phyloP scores from a whole-genome alignment of 2,888 invertebrate species.

The Stratiomys singularior region DNA sequence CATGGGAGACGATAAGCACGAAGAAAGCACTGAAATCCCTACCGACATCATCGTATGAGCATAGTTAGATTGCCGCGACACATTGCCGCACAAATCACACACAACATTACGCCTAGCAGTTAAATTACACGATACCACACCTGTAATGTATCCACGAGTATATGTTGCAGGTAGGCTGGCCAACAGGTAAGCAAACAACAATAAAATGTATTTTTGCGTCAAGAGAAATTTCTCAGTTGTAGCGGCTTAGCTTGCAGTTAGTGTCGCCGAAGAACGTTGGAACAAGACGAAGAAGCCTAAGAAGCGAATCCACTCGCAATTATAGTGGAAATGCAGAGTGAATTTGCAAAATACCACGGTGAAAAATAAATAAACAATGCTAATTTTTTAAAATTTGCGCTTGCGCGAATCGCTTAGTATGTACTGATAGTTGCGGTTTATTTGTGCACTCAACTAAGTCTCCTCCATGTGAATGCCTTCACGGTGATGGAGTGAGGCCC shows the following conservation, averaged over 20 bases:
- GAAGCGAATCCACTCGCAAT: background rate
- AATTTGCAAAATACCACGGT: background rate
- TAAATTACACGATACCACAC: background rate
- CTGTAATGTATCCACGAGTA: background rate
- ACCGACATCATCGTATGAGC: background rate
- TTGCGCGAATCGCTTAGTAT: background rate
- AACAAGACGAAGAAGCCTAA: background rate
- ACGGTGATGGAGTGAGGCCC: slow-evolving; percentile 7
- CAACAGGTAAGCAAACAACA: background rate
- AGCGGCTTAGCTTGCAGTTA: slow-evolving; percentile 1
- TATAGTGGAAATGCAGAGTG: background rate
- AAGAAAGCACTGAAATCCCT: slow-evolving; percentile 17
- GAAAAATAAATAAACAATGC: background rate
- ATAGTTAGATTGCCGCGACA: slow-evolving; percentile 2
- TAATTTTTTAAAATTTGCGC: slow-evolving; percentile 14
- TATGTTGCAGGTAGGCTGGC: background rate
- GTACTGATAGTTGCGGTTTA: slow-evolving; percentile 40
- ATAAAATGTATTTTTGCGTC: background rate
- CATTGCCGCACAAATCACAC: slow-evolving; percentile 26
- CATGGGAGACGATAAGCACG: background rate
- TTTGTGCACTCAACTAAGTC: slow-evolving; percentile 16
- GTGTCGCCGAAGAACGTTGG: background rate
- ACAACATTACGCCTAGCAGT: background rate
- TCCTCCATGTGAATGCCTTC: background rate
- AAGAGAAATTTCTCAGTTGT: background rate